Evolutionary conservation across 2,113 vertebrate genomes (phyloP), one percentile per base, ranked within the genome.

Genomic region (Hydropotes inermis): DNA sequence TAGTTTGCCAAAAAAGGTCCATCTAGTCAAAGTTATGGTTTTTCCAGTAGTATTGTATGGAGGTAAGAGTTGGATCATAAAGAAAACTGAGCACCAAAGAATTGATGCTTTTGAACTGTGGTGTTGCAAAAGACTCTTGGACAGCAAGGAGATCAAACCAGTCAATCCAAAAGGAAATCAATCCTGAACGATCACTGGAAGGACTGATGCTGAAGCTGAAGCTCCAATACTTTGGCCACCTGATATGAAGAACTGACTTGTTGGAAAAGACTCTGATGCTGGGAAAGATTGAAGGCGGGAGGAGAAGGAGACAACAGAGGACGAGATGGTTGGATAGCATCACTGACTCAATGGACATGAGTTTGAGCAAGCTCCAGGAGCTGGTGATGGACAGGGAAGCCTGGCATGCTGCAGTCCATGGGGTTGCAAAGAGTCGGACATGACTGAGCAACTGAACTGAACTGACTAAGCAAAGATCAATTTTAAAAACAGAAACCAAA

Each of bases 241-340:
- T 67, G 33, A 67, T 21, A 2, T 4, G 33, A 67, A 67, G 33
- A 67, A 67, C 16, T 36, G 33, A 36, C 33, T 67, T 17, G 2
- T 0, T 36, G 33, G 64, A 67, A 36, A 67, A 67, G 16, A 67
- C 61, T 16, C 33, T 67, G 64, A 67, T 67, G 33, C 64, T 67
- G 17, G 16, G 8, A 67, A 67, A 67, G 33, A 67, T 17, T 36
- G 64, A 36, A 67, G 8, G 33, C 0, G 0, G 33, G 4, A n/a
- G 7, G 61, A 67, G 16, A 67, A 67, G 8, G 17, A n/a, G 64
- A 36, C 5, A 4, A 67, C 33, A 67, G 33, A 67, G 64, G 64
- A 67, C 0, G 1, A 67, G 64, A 67, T 21, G 64, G 33, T 67
- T 67, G 4, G 64, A 67, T 36, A 11, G 64, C 7, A 70, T n/a